Percentiles rank a stretch among this genome's conserved stretches.
These are phyloP conservation scores for Rhaphigaster nebulosa DNA, from an alignment of 2,888 invertebrate species.

Conservation along the genomic window DNA sequence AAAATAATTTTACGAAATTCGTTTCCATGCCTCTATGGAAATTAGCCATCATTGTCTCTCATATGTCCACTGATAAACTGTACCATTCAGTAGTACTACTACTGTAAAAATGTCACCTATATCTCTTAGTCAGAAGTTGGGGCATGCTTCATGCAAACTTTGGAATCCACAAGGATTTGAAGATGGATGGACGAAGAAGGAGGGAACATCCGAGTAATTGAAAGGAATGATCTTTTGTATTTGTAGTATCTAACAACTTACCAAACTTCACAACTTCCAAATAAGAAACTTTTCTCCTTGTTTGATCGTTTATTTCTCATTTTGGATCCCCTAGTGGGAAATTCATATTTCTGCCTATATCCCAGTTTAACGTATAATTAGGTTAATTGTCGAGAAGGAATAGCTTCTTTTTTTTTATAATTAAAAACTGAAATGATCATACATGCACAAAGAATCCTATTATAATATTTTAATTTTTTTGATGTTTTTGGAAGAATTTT, in stretches of 20 bases:
- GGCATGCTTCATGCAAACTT: constrained; percentile 19
- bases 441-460: no score
- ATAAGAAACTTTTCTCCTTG: neutral
- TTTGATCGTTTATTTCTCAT: constrained; percentile 1
- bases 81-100: neutral
- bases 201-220: neutral
- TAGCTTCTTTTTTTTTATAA: no score
- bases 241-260: neutral
- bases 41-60: neutral
- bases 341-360: neutral
- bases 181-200: neutral
- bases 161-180: neutral
- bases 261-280: neutral
- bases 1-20: neutral
- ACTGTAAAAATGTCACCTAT: neutral
- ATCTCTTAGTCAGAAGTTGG: neutral
- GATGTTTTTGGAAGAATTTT: no score
- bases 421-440: no score
- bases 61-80: neutral
- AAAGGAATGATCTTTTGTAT: constrained; percentile 19
- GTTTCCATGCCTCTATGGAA: neutral
- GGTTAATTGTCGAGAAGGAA: neutral
- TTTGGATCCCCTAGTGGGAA: neutral
- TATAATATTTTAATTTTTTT: no score
- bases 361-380: neutral